Conservation (phyloP, 37 sponge, comb jelly and placozoan genomes). For the Tethya wilhelma region DNA sequence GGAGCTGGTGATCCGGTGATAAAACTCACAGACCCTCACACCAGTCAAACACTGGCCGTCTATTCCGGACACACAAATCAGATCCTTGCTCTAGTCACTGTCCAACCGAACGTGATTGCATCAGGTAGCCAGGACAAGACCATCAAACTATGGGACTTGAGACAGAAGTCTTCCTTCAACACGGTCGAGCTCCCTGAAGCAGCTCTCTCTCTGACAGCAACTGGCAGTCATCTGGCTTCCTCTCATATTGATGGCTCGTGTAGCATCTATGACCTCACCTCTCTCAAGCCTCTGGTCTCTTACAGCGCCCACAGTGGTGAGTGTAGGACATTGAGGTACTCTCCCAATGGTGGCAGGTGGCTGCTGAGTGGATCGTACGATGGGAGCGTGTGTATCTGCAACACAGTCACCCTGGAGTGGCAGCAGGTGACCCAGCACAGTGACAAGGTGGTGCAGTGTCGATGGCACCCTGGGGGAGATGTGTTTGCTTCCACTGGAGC, state of each 20-base stretch:
- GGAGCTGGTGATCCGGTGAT: conserved; percentile 67
- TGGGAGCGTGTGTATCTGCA: conserved; percentile 49
- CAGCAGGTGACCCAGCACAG: conserved; percentile 45
- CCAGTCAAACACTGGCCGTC: conserved; percentile 9
- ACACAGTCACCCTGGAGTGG: conserved; percentile 23
- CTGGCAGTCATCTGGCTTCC: conserved; percentile 7
- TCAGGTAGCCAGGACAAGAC: conserved; percentile 74
- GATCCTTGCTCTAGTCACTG: conserved; percentile 50
- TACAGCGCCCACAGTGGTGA: conserved; percentile 56
- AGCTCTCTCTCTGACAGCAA: conserved; percentile 18
- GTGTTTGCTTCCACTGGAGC: conserved; percentile 66
- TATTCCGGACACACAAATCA: conserved; percentile 67
- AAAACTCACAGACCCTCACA: conserved; percentile 50
- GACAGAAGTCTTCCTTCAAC: not conserved
- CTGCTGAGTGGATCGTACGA: conserved; percentile 87
- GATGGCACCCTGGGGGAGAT: conserved; percentile 71
- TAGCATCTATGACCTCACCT: conserved; percentile 37
- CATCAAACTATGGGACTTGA: conserved; percentile 76
- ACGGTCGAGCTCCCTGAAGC: conserved; percentile 13
- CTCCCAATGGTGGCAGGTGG: conserved; percentile 41
- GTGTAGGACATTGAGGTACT: conserved; percentile 70
- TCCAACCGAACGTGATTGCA: conserved; percentile 15
- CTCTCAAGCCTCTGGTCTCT: not conserved
- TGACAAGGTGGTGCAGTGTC: conserved; percentile 88
- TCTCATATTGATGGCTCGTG: conserved; percentile 58